Evolutionary conservation across 1,140 invertebrate genomes (phyloP), one percentile per base, ranked within the genome.

Genomic region (Eurosta solidaginis): DNA sequence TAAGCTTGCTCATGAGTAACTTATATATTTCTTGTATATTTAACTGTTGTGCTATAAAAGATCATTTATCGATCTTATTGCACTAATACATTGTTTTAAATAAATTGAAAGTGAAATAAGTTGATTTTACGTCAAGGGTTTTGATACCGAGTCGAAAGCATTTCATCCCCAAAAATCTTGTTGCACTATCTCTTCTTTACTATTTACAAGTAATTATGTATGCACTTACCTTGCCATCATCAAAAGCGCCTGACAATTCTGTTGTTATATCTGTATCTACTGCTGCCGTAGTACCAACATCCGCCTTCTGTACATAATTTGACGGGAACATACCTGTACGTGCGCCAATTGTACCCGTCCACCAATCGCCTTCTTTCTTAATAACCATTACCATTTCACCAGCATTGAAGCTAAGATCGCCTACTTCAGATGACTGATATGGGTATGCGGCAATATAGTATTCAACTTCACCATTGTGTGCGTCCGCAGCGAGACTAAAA

Each of bases 331-430:
- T 97, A 25, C 98, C 98, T 14, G 90, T 92, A 79, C 93, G 92
- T 82, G 45, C 93, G 49, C 92, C 95, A 81, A 98, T 93, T 73
- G 91, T 92, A 45, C 98, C 98, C 10, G 97, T 98, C 98, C 98
- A 99, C 98, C 98, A 99, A 85, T 99, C 97, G 6, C 96, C 97
- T 80, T 98, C 96, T 80, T 95, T 93, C 81, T 97, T 93, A 4
- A 92, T 91, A 1, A 98, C 96, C 79, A 93, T 89, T 76, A 99
- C 94, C 77, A 95, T 90, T 88, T 99, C 97, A 1, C 97, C 97
- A 77, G 94, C 94, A 82, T 95, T 93, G 87, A 99, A 98, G 59
- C 90, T 93, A 42, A 99, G 89, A 90, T 99, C 98, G 9, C 96
- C 97, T 0, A 93, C 89, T 88, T 99, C 98, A 12, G 91, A 88